phyloP scores from a whole-genome alignment of 2,797 vertebrate species.

The Hyperoplus lanceolatus region DNA sequence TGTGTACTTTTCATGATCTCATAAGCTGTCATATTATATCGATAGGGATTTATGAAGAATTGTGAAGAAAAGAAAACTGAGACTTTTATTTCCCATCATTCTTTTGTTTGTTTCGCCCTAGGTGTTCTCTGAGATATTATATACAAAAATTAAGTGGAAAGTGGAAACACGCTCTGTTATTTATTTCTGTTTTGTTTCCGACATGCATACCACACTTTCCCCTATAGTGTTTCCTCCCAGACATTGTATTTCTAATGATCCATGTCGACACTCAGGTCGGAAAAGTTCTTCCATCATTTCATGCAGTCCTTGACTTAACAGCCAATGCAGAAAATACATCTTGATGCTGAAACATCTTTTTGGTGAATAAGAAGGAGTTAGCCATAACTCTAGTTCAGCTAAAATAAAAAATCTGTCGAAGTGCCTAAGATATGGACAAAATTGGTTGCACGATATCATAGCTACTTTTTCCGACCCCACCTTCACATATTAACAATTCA shows the following conservation, averaged over 20 bases:
- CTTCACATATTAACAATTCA: neutral
- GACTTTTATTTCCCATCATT: constrained; percentile 33
- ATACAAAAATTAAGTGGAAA: constrained; percentile 58
- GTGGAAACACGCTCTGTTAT: constrained; percentile 56
- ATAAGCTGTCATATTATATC: constrained; percentile 23
- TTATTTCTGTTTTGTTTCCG: constrained; percentile 60
- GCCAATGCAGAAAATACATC: neutral
- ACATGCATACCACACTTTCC: constrained; percentile 54
- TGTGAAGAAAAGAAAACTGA: constrained; percentile 31
- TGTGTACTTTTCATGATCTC: constrained; percentile 29
- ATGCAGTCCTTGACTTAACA: constrained; percentile 27
- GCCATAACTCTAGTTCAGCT: neutral
- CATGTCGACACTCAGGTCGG: constrained; percentile 34
- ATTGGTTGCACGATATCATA: constrained; percentile 2
- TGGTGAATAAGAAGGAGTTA: constrained; percentile 13
- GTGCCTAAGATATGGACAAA: neutral
- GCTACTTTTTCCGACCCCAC: neutral
- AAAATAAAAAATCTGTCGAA: constrained; percentile 9
- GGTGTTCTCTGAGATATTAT: constrained; percentile 43
- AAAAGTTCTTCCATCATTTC: constrained; percentile 32
- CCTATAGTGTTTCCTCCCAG: constrained; percentile 47
- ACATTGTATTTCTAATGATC: constrained; percentile 48
- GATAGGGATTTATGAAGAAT: constrained; percentile 12
- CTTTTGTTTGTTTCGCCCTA: constrained; percentile 46
- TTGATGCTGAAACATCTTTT: constrained; percentile 17